These are phyloP conservation scores for Pocillopora verrucosa DNA, from an alignment of 64 coral and sea anemone genomes.

Conservation along the genomic window DNA sequence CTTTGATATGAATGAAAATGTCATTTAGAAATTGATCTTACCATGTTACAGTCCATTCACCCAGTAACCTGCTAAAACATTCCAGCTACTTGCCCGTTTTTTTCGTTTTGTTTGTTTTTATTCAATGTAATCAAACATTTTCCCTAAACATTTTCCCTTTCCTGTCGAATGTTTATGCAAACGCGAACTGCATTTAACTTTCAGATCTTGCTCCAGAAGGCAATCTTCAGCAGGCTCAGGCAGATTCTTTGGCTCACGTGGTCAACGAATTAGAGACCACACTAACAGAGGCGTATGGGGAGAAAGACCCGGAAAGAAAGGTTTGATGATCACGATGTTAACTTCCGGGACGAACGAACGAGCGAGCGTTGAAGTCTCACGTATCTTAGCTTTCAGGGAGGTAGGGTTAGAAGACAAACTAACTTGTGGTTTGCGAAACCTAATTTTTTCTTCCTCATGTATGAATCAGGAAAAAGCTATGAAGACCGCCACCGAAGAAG, in stretches of 20 bases:
- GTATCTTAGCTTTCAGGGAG: background rate
- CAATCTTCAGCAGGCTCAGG: conserved; percentile 17
- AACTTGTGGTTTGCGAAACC: background rate
- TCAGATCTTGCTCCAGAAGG: conserved; percentile 3
- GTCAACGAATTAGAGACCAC: conserved; percentile 2
- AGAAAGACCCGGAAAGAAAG: conserved; percentile 18
- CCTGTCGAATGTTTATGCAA: too few species aligned
- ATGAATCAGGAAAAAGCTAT: background rate
- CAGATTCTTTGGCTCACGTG: conserved; percentile 7
- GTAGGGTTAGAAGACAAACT: background rate
- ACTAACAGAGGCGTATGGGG: background rate
- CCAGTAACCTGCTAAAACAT: too few species aligned
- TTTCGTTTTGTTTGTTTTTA: background rate
- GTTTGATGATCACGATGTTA: background rate
- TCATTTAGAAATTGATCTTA: background rate
- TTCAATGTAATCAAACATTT: background rate
- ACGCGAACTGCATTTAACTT: too few species aligned
- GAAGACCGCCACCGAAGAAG: background rate
- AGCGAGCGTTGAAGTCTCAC: background rate
- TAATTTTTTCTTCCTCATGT: background rate
- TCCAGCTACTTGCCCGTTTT: too few species aligned
- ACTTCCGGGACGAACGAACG: background rate
- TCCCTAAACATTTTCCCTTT: too few species aligned
- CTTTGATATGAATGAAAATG: background rate
- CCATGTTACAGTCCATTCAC: too few species aligned